Evolutionary conservation across 2,113 vertebrate species (phyloP).

Genomic region (Columbina picui): DNA sequence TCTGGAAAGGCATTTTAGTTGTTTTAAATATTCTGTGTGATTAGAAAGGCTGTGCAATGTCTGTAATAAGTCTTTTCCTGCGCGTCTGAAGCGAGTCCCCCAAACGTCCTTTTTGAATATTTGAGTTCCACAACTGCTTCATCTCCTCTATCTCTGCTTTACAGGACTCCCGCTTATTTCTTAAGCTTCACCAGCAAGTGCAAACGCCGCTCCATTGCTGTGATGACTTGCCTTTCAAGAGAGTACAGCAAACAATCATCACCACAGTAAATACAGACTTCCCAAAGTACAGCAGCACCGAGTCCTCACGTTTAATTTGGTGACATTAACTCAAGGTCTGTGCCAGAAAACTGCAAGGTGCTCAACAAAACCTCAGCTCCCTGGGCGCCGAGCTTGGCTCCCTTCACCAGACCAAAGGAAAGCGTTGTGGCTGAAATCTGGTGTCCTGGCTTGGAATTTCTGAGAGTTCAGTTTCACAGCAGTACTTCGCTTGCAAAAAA

Average conservation of each 20-base stretch:
- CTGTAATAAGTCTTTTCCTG: neutral
- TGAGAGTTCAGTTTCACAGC: neutral
- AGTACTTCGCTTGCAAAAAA: neutral
- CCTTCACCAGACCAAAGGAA: neutral
- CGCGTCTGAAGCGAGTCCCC: neutral
- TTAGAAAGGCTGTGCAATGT: neutral
- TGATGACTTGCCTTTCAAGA: neutral
- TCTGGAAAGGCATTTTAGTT: constrained; percentile 24
- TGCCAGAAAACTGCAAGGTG: neutral
- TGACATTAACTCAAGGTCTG: neutral
- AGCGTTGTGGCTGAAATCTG: neutral
- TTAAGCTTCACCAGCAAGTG: neutral
- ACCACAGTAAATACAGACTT: neutral
- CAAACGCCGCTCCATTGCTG: neutral
- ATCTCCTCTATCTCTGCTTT: neutral
- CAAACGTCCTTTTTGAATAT: neutral
- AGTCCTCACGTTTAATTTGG: neutral
- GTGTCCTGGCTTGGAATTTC: neutral
- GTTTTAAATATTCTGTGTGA: constrained; percentile 40
- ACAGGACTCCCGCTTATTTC: neutral
- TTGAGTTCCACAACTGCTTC: neutral
- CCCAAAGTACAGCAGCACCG: neutral
- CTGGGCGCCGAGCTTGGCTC: neutral
- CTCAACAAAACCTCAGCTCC: neutral
- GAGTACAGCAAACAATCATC: neutral